These are phyloP conservation scores for Abscondita cerata DNA, from an alignment of 2,888 invertebrate species.

Conservation along the genomic window DNA sequence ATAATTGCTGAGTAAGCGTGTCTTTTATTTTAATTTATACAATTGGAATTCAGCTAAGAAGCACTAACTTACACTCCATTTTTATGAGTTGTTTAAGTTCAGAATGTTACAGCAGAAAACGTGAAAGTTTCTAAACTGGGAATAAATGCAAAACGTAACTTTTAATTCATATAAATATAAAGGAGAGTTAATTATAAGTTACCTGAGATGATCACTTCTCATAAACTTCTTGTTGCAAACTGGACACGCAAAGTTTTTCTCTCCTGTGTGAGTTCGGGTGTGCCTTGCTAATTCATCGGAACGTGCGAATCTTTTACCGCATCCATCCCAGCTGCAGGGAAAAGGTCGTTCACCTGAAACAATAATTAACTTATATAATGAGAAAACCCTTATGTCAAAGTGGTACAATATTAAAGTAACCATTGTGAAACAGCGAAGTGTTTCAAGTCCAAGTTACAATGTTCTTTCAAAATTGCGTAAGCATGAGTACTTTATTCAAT, in stretches of 20 bases:
- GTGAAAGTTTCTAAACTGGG: too few species aligned
- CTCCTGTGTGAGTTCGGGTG: conserved; percentile 69
- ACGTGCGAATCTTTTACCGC: conserved; percentile 69
- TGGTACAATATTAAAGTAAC: background rate
- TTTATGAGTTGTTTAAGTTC: too few species aligned
- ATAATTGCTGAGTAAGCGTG: conserved; percentile 15
- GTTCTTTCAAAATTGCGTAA: too few species aligned
- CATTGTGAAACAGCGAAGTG: background rate
- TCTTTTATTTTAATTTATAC: conserved; percentile 12
- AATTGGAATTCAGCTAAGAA: conserved; percentile 8
- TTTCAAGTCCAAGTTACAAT: too few species aligned
- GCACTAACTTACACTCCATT: too few species aligned
- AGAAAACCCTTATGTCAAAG: too few species aligned
- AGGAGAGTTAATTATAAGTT: conserved; percentile 34
- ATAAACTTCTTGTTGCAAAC: conserved; percentile 70
- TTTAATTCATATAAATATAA: background rate
- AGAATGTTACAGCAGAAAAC: too few species aligned
- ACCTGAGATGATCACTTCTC: conserved; percentile 70
- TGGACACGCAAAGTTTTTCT: conserved; percentile 70
- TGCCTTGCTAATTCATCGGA: conserved; percentile 71
- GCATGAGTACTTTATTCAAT: too few species aligned
- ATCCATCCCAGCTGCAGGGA: conserved; percentile 68
- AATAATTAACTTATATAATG: too few species aligned
- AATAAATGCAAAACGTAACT: too few species aligned
- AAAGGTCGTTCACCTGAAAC: conserved; percentile 69